phyloP scores from a whole-genome alignment of 2,888 invertebrate genomes.

The Drosophila limbata region DNA sequence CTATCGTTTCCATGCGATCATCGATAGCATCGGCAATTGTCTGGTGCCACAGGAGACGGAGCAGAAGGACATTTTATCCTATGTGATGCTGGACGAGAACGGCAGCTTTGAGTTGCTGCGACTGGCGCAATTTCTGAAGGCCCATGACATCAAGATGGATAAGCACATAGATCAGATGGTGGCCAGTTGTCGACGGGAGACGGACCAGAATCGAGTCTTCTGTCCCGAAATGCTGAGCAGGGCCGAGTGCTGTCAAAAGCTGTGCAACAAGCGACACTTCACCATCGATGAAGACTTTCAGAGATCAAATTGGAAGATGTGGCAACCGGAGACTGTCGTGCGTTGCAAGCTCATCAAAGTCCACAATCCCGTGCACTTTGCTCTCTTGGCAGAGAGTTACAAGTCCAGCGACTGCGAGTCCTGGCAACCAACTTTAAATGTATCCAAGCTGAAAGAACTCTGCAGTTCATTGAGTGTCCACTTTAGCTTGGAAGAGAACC shows the following conservation, averaged over 20 bases:
- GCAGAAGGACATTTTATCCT: background rate
- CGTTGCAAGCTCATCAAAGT: conserved; percentile 38
- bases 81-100: conserved; percentile 51
- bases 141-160: conserved; percentile 35
- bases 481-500: conserved; percentile 29
- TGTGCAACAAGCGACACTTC: conserved; percentile 48
- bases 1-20: conserved; percentile 44
- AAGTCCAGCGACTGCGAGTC: background rate
- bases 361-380: conserved; percentile 46
- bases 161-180: conserved; percentile 13
- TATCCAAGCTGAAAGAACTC: background rate
- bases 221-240: conserved; percentile 28
- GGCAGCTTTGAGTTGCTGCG: conserved; percentile 24
- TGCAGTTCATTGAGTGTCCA: conserved; percentile 21
- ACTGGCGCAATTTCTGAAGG: conserved; percentile 41
- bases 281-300: conserved; percentile 22
- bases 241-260: conserved; percentile 36
- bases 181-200: conserved; percentile 17
- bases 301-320: background rate
- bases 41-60: background rate
- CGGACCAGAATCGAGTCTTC: conserved; percentile 2
- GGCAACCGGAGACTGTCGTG: conserved; percentile 18
- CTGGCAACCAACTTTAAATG: conserved; percentile 34
- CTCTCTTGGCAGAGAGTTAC: conserved; percentile 38
- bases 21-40: conserved; percentile 40